Conservation (phyloP, 2,797 vertebrate species). For the Eupleurogrammus muticus region DNA sequence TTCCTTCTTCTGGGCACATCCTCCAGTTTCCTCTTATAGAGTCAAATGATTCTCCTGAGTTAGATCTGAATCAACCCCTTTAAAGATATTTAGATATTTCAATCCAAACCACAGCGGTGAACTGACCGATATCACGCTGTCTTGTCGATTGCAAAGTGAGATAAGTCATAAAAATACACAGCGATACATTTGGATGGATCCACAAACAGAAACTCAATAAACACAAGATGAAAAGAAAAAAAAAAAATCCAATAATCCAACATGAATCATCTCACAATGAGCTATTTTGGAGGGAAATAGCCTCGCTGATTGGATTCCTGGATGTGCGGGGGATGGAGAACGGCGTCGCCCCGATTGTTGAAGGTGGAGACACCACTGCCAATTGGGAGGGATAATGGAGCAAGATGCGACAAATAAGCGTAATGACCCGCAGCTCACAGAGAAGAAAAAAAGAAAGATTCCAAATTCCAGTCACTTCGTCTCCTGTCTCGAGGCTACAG, state of each 20-base stretch:
- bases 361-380: not conserved
- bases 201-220: no score
- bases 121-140: no score
- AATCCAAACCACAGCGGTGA: no score
- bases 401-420: conserved; percentile 9
- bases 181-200: no score
- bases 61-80: no score
- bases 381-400: not conserved
- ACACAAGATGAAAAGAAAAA: no score
- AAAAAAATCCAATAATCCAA: not conserved
- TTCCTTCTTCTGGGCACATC: no score
- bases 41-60: no score
- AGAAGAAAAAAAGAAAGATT: not conserved
- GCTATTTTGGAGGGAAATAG: not conserved
- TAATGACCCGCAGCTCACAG: conserved; percentile 11
- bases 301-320: not conserved
- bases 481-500: conserved; percentile 32
- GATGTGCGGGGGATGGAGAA: conserved; percentile 3
- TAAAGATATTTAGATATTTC: no score
- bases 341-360: not conserved
- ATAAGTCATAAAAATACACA: no score
- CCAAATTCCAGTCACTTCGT: conserved; percentile 17
- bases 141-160: no score
- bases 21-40: no score
- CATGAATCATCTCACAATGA: not conserved